Evolutionary conservation across 2,113 vertebrate species (phyloP).

Genomic region (Vidua chalybeata): DNA sequence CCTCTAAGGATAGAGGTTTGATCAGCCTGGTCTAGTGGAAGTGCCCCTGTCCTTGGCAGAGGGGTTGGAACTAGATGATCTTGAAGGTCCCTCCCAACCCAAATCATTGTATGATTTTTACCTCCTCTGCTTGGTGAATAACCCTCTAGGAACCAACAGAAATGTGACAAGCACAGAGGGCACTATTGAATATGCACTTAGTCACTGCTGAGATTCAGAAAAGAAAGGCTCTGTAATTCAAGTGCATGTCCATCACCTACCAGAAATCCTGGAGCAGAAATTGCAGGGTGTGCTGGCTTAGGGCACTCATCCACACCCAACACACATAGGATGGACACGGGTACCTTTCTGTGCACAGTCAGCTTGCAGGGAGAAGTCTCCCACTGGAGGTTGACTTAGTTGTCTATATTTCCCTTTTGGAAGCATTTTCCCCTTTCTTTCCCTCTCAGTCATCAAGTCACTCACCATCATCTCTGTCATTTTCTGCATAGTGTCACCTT

Average conservation of each 20-base stretch:
- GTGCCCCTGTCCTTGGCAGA: neutral
- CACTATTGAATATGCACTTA: neutral
- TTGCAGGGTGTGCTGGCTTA: neutral
- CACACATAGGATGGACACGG: rapidly evolving
- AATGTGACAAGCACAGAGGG: neutral
- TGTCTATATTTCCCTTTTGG: neutral
- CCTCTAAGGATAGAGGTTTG: neutral
- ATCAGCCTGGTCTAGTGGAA: neutral
- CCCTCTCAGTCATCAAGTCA: neutral
- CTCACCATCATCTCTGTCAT: neutral
- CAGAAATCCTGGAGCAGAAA: neutral
- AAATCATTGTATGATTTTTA: neutral
- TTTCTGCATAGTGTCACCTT: neutral
- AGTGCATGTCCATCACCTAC: neutral
- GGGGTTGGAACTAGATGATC: neutral
- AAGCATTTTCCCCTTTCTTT: neutral
- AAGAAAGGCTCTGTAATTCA: neutral
- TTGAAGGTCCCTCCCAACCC: neutral
- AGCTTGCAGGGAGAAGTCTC: neutral
- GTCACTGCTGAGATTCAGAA: neutral
- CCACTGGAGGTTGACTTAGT: neutral
- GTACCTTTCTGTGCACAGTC: neutral
- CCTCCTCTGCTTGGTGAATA: neutral
- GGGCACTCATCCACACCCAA: neutral
- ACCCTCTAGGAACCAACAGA: neutral